A percentile compares a stretch with the other conserved stretches of the same genome.
phyloP scores from a whole-genome alignment of 2,888 invertebrate species.

The Eugnorisma glareosa region DNA sequence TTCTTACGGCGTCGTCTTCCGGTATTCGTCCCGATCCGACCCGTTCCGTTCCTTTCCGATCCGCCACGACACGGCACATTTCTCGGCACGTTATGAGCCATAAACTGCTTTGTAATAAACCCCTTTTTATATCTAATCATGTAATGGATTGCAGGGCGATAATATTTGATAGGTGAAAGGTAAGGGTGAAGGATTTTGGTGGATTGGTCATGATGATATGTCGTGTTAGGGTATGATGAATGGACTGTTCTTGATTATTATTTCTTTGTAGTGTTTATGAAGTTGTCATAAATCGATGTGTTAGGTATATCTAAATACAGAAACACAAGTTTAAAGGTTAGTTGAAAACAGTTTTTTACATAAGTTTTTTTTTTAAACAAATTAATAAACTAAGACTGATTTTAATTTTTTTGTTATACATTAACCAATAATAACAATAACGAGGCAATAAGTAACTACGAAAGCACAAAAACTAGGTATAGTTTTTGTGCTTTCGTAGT shows the following conservation, averaged over 20 bases:
- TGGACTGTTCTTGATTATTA: not conserved
- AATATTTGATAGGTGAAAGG: slow-evolving; percentile 37
- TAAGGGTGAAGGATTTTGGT: slow-evolving; percentile 14
- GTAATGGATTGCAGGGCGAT: slow-evolving; percentile 60
- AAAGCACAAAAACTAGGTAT: not conserved
- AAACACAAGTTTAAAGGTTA: not conserved
- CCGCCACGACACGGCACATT: slow-evolving; percentile 49
- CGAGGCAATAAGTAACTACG: not conserved
- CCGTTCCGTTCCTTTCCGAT: slow-evolving; percentile 29
- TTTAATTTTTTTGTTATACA: not conserved
- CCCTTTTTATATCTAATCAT: slow-evolving; percentile 61
- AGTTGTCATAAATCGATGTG: not conserved
- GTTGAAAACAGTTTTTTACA: not conserved
- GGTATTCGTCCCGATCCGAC: slow-evolving; percentile 41
- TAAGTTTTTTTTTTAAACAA: not conserved
- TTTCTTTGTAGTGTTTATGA: not conserved
- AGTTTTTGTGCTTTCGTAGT: too few relatives aligned
- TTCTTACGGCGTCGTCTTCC: slow-evolving; percentile 36
- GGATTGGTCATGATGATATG: slow-evolving; percentile 15
- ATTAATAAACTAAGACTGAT: not conserved
- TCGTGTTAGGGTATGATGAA: slow-evolving; percentile 21
- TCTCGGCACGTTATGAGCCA: slow-evolving; percentile 46
- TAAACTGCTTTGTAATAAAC: slow-evolving; percentile 62
- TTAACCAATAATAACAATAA: not conserved
- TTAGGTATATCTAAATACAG: not conserved